phyloP scores from a whole-genome alignment of 2,797 vertebrate genomes.

The Pseudochromis fuscus region DNA sequence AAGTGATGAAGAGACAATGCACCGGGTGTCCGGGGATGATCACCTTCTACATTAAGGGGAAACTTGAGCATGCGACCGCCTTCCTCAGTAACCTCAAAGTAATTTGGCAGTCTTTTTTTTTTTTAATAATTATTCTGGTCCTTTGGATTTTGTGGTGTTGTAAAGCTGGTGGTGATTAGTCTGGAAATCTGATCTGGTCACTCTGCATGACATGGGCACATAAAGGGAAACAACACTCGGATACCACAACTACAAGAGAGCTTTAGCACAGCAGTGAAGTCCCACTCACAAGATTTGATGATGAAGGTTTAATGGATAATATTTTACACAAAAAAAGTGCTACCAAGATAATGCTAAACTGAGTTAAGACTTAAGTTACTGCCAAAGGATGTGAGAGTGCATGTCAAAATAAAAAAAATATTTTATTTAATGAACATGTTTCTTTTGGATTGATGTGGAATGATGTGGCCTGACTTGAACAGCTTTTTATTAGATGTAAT shows the following conservation, averaged over 20 bases:
- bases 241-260: too few relatives aligned
- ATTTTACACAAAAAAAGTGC: not conserved
- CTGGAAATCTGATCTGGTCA: not conserved
- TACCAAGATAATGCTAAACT: too few relatives aligned
- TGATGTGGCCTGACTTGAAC: too few relatives aligned
- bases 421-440: too few relatives aligned
- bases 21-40: constrained; percentile 93
- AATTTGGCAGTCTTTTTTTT: constrained; percentile 37
- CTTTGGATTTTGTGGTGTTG: not conserved
- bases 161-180: not conserved
- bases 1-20: constrained; percentile 90
- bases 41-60: constrained; percentile 92
- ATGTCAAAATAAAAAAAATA: too few relatives aligned
- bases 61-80: constrained; percentile 82
- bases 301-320: not conserved
- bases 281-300: not conserved
- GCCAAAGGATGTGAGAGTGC: too few relatives aligned
- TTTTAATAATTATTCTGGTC: not conserved
- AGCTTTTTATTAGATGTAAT: too few relatives aligned
- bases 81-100: constrained; percentile 94
- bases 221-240: too few relatives aligned
- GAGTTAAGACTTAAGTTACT: too few relatives aligned
- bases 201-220: not conserved
- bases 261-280: not conserved
- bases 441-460: too few relatives aligned